These are phyloP conservation scores for Drosophila rhopaloa DNA, from an alignment of 1,140 invertebrate genomes.

Conservation along the genomic window DNA sequence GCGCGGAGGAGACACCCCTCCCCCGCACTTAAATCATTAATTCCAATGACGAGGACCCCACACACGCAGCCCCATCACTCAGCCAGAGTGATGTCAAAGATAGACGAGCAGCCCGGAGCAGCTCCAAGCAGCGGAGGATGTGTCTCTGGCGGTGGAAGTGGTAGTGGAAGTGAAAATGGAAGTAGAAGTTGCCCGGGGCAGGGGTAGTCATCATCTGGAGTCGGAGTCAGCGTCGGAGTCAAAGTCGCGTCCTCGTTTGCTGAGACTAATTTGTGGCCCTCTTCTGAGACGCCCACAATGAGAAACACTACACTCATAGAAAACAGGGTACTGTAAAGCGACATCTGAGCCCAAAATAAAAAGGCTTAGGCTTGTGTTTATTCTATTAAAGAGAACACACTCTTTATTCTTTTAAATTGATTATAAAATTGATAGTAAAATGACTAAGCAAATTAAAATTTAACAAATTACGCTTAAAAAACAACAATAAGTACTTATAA, in stretches of 20 bases:
- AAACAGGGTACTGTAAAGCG: not conserved
- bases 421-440: too few relatives aligned
- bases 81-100: slow-evolving; percentile 45
- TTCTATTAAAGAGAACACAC: too few relatives aligned
- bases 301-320: slow-evolving; percentile 13
- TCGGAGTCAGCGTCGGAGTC: slow-evolving; percentile 20
- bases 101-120: slow-evolving; percentile 22
- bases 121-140: slow-evolving; percentile 7
- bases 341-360: too few relatives aligned
- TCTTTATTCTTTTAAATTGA: too few relatives aligned
- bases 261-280: slow-evolving; percentile 68
- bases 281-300: slow-evolving; percentile 46
- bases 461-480: too few relatives aligned
- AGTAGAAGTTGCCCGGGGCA: slow-evolving; percentile 1
- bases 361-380: too few relatives aligned
- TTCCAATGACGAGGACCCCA: slow-evolving; percentile 61
- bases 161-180: not conserved
- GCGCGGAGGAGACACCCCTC: not conserved
- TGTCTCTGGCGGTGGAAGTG: slow-evolving; percentile 1
- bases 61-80: slow-evolving; percentile 60
- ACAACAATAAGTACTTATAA: too few relatives aligned
- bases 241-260: slow-evolving; percentile 58
- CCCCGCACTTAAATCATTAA: slow-evolving; percentile 74
- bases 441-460: too few relatives aligned
- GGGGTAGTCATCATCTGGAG: slow-evolving; percentile 13